Conservation (phyloP, 2,888 invertebrate genomes). For the Pterobdella sp. region DNA sequence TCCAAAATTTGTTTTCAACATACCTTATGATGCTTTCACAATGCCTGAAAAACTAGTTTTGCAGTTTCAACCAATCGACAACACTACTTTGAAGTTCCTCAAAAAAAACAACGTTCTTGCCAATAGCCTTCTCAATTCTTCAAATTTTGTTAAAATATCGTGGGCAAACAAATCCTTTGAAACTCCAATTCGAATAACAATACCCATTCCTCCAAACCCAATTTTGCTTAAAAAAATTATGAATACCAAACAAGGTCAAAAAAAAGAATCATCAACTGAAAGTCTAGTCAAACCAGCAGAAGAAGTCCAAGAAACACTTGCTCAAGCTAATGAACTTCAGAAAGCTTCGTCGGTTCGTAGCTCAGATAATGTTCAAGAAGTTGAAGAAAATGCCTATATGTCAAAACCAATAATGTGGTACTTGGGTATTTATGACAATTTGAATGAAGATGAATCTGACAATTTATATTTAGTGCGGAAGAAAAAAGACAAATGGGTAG, state of each 20-base stretch:
- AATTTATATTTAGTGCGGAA: conserved; percentile 30
- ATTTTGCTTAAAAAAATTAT: conserved; percentile 24
- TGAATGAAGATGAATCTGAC: conserved; percentile 32
- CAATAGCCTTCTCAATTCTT: conserved; percentile 22
- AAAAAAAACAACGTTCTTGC: conserved; percentile 18
- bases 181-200: conserved; percentile 23
- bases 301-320: neutral
- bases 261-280: conserved; percentile 7
- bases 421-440: conserved; percentile 31
- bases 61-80: conserved; percentile 29
- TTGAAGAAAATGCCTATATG: conserved; percentile 17
- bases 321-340: neutral
- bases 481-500: conserved; percentile 30
- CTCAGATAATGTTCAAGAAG: conserved; percentile 10
- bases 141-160: conserved; percentile 19
- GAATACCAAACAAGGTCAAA: conserved; percentile 4
- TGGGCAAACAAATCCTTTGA: conserved; percentile 30
- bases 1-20: conserved; percentile 21
- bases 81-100: conserved; percentile 16
- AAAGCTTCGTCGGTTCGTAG: neutral
- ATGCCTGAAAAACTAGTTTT: conserved; percentile 27
- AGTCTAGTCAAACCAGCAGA: neutral
- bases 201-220: conserved; percentile 32
- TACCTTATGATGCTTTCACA: conserved; percentile 23
- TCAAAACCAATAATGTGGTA: conserved; percentile 31